A percentile compares a stretch with the other conserved stretches of the same genome.
phyloP scores from a whole-genome alignment of 2,113 vertebrate species.

The Heptranchias perlo region DNA sequence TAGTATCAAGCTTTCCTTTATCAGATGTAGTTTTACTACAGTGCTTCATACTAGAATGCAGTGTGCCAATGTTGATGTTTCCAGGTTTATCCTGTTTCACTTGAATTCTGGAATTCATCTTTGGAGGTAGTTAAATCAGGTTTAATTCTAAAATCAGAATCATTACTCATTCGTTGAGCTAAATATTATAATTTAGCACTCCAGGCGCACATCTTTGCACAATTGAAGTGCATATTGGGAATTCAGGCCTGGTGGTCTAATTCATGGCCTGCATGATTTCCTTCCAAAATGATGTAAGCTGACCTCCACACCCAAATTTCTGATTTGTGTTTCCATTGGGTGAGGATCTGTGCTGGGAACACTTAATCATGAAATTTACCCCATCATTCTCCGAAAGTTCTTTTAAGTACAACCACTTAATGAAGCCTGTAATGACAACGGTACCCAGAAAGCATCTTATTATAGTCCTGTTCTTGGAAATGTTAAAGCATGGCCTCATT shows the following conservation, averaged over 20 bases:
- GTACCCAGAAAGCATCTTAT: neutral
- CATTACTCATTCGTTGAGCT: neutral
- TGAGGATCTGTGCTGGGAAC: neutral
- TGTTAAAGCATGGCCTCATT: neutral
- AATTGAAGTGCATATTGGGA: neutral
- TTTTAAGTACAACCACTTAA: neutral
- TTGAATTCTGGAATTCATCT: neutral
- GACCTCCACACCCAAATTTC: neutral
- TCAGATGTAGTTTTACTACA: too few species aligned
- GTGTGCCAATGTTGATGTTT: too few species aligned
- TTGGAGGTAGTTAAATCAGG: neutral
- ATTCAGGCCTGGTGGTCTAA: neutral
- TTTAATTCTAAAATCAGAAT: neutral
- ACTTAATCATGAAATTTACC: neutral
- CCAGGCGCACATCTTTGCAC: neutral
- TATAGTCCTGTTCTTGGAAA: neutral
- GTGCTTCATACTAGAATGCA: too few species aligned
- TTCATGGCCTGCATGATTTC: neutral
- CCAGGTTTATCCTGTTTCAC: too few species aligned
- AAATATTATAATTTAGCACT: neutral
- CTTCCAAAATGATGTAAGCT: neutral
- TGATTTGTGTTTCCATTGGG: neutral
- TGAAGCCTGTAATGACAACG: neutral
- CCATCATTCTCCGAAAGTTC: neutral
- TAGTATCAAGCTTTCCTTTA: too few species aligned